Base-by-base conservation (phyloP, 2,888 invertebrate species). In the Eledona agricola region DNA sequence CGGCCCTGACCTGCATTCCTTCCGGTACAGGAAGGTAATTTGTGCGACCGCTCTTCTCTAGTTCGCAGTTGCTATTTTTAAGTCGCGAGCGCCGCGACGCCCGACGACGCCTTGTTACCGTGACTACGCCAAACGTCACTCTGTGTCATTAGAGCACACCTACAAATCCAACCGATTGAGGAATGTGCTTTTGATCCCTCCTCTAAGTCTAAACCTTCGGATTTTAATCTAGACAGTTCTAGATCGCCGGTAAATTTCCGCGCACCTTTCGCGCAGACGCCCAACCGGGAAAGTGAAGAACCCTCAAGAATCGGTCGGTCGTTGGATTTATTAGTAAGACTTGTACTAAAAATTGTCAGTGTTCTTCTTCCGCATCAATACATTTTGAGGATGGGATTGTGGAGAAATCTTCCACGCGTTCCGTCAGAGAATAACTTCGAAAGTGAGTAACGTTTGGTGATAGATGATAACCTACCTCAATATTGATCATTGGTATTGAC, bases 301-400 rank as follows among this genome's bases (percentile, higher is more conserved):
- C 4, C 31, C 13, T 43, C 25, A 16, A 29, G 11, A n/a, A 7
- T 13, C 13, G 6, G 23, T 7, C 37, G 32, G 37, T 37, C 13
- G 34, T 19, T 12, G 6, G 13, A 15, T 15, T 16, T 10, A 25
- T 16, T 25, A 25, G 23, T 13, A 5, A 29, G 12, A 23, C n/a
- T n/a, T 10, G 7, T 2, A 9, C 11, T 28, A 6, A 28, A 28
- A 28, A 28, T 10, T 28, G 7, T 11, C 2, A 28, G 28, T 28
- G 28, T 10, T 5, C 2, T 28, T 1, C 6, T 9, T 10, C 10
- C 6, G 6, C 6, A 7, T 11, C 6, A 11, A 4, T n/a, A n/a
- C n/a, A n/a, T n/a, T n/a, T n/a, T n/a, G n/a, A n/a, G n/a, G n/a
- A 54, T 54, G 54, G 54, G 54, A 1, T 13, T 54, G 35, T 54